Conservation (phyloP, 2,888 invertebrate species). For the Pharmacophagus antenor region DNA sequence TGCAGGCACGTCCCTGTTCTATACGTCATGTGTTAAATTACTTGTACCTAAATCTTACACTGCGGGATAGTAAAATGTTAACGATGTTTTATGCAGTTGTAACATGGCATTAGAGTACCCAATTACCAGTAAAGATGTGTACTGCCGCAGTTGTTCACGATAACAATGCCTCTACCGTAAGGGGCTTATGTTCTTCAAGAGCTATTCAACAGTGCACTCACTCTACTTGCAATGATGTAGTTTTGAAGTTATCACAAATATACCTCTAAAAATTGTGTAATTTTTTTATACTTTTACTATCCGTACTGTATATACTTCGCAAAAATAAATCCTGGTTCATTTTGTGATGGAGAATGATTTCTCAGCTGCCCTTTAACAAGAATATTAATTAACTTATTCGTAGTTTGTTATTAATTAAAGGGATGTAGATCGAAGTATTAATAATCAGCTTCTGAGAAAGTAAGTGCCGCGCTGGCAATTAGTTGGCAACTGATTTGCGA, state of each 20-base stretch:
- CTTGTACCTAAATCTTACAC: too few relatives aligned
- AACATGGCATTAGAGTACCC: too few relatives aligned
- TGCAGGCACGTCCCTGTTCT: too few relatives aligned
- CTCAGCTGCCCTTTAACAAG: constrained; percentile 13
- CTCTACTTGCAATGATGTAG: not conserved
- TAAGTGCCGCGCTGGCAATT: constrained; percentile 12
- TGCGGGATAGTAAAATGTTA: too few relatives aligned
- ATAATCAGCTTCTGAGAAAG: constrained; percentile 19
- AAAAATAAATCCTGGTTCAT: constrained; percentile 5
- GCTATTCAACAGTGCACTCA: not conserved
- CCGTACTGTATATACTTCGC: too few relatives aligned
- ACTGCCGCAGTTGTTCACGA: not conserved
- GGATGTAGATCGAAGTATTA: constrained; percentile 16
- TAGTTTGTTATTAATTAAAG: constrained; percentile 18
- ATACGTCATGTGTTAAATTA: too few relatives aligned
- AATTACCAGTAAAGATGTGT: not conserved
- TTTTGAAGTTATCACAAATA: not conserved
- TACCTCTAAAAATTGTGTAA: too few relatives aligned
- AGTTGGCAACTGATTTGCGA: constrained; percentile 22
- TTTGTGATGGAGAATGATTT: not conserved
- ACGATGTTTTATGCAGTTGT: too few relatives aligned
- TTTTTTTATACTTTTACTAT: too few relatives aligned
- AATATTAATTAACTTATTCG: constrained; percentile 15
- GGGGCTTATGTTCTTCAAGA: too few relatives aligned
- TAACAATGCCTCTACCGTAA: not conserved